Evolutionary conservation across 2,888 invertebrate species (phyloP).

Genomic region (Diarsia brunnea): DNA sequence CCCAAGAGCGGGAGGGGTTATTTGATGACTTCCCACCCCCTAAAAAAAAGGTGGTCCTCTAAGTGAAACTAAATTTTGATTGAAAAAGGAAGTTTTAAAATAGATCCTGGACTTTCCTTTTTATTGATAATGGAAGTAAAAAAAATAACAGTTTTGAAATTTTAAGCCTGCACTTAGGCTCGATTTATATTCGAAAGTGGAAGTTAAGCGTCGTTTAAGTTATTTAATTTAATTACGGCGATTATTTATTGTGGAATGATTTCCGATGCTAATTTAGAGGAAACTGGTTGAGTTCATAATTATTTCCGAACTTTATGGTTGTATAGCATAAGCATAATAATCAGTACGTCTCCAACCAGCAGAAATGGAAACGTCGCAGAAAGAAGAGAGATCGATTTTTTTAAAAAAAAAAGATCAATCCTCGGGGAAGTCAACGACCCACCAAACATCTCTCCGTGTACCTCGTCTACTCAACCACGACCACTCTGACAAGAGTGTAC

Average conservation of each 20-base stretch:
- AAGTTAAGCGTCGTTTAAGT: neutral
- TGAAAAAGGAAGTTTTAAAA: slow-evolving; percentile 13
- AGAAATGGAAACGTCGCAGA: no score
- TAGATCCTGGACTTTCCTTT: slow-evolving; percentile 37
- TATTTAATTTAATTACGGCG: slow-evolving; percentile 34
- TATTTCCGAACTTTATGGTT: neutral
- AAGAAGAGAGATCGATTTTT: no score
- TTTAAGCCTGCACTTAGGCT: neutral
- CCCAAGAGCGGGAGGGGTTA: no score
- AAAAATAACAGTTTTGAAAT: neutral
- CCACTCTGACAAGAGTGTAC: no score
- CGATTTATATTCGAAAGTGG: slow-evolving; percentile 34
- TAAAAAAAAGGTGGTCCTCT: no score
- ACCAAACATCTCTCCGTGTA: no score
- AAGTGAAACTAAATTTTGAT: neutral
- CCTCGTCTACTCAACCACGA: no score
- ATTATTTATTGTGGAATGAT: slow-evolving; percentile 40
- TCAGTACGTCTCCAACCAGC: no score
- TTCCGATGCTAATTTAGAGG: slow-evolving; percentile 7
- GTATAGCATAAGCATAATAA: neutral
- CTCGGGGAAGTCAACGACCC: no score
- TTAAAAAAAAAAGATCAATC: no score
- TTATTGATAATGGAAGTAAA: slow-evolving; percentile 12
- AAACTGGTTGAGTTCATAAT: slow-evolving; percentile 8
- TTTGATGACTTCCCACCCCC: no score